Percentiles rank a stretch among this genome's conserved stretches.
Conservation (phyloP, 2,888 invertebrate species). For the Onthophagus sagittarius region DNA sequence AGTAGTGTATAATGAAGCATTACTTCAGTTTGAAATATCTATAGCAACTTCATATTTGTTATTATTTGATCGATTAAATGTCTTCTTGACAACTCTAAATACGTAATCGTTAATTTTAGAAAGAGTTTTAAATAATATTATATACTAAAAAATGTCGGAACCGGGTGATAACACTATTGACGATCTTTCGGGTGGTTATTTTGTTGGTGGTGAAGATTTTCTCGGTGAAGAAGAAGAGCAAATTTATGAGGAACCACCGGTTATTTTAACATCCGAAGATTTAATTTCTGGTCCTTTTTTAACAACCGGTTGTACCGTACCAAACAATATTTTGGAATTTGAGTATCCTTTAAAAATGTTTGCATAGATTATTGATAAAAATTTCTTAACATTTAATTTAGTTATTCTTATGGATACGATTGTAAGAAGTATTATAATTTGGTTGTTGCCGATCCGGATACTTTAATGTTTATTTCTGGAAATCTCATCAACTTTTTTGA, state of each 20-base stretch:
- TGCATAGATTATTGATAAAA: not conserved
- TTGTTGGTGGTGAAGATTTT: slow-evolving; percentile 16
- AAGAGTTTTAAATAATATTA: slow-evolving; percentile 28
- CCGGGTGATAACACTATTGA: slow-evolving; percentile 23
- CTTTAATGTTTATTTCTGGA: slow-evolving; percentile 76
- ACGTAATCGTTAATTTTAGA: not conserved
- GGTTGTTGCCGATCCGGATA: slow-evolving; percentile 68
- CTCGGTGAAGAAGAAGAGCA: slow-evolving; percentile 22
- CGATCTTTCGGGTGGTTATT: slow-evolving; percentile 11
- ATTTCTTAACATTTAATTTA: slow-evolving; percentile 39
- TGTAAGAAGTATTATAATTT: slow-evolving; percentile 78
- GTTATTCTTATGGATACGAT: slow-evolving; percentile 84
- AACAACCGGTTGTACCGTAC: slow-evolving; percentile 54
- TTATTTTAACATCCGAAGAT: slow-evolving; percentile 48
- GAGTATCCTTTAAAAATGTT: slow-evolving; percentile 59
- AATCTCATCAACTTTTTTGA: slow-evolving; percentile 76
- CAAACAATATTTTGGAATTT: slow-evolving; percentile 59
- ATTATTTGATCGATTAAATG: not conserved
- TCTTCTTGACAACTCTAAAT: not conserved
- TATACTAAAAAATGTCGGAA: slow-evolving; percentile 30
- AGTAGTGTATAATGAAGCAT: too few species aligned
- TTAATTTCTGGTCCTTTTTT: slow-evolving; percentile 57
- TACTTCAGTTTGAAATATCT: not conserved
- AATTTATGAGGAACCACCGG: slow-evolving; percentile 25
- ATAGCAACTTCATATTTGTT: not conserved